Percentiles rank a stretch among this genome's conserved stretches.
phyloP scores from a whole-genome alignment of 2,113 vertebrate species.

The Bungarus multicinctus region DNA sequence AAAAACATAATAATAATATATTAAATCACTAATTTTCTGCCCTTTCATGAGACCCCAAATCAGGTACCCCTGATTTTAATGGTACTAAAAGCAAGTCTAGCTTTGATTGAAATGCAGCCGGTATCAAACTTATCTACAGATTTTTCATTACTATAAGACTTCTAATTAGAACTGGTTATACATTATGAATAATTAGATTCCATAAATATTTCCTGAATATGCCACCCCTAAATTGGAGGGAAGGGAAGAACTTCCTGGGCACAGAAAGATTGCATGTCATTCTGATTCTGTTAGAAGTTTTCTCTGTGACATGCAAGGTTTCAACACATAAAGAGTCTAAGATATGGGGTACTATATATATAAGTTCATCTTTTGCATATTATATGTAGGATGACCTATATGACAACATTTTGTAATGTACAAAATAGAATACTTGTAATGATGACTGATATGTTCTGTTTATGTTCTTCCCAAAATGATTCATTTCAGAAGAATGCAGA shows the following conservation, averaged over 20 bases:
- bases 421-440: constrained; percentile 24
- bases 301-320: background rate
- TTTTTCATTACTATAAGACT: background rate
- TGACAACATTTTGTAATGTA: constrained; percentile 26
- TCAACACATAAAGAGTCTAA: background rate
- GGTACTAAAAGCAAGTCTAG: background rate
- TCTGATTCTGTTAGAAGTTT: background rate
- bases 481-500: background rate
- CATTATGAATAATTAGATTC: background rate
- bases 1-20: background rate
- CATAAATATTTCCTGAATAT: background rate
- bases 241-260: background rate
- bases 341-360: background rate
- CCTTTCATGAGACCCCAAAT: background rate
- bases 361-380: background rate
- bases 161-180: background rate
- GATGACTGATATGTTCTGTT: background rate
- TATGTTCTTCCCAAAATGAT: constrained; percentile 32
- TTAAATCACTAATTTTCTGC: background rate
- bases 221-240: background rate
- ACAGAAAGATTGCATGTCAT: background rate
- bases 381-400: background rate
- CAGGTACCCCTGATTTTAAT: background rate
- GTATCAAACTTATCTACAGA: background rate
- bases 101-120: background rate